A percentile compares a stretch with the other conserved stretches of the same genome.
Conservation (phyloP, 2,113 vertebrate species). For the Rafetus swinhoei region DNA sequence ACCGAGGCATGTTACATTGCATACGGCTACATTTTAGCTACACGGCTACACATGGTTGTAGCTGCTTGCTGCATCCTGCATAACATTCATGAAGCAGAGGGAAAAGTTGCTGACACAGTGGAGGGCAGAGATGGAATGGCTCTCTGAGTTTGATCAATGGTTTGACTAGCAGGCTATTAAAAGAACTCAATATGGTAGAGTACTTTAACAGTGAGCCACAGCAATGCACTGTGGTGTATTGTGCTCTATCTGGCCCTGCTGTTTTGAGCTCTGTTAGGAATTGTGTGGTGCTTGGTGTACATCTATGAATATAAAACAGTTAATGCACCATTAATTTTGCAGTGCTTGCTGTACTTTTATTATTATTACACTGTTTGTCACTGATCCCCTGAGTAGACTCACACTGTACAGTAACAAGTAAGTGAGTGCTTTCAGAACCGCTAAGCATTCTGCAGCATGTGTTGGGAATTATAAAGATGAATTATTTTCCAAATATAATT, state of each 20-base stretch:
- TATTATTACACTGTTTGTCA: background rate
- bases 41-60: background rate
- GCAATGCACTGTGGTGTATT: background rate
- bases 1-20: too few relatives aligned
- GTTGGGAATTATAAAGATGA: background rate
- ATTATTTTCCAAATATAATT: background rate
- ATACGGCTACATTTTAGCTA: too few relatives aligned
- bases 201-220: background rate
- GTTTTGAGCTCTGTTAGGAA: background rate
- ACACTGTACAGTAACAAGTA: background rate
- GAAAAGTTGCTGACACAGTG: background rate
- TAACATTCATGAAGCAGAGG: background rate
- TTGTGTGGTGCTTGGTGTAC: background rate
- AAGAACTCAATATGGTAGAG: background rate
- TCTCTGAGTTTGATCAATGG: background rate
- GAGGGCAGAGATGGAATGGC: background rate
- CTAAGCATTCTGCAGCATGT: background rate
- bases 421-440: background rate
- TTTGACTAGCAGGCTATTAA: background rate
- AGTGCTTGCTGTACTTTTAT: background rate
- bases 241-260: background rate
- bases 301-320: background rate
- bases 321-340: background rate
- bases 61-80: background rate
- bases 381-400: background rate